Base-by-base conservation (phyloP, 2,113 vertebrate genomes). In the Prionailurus bengalensis region DNA sequence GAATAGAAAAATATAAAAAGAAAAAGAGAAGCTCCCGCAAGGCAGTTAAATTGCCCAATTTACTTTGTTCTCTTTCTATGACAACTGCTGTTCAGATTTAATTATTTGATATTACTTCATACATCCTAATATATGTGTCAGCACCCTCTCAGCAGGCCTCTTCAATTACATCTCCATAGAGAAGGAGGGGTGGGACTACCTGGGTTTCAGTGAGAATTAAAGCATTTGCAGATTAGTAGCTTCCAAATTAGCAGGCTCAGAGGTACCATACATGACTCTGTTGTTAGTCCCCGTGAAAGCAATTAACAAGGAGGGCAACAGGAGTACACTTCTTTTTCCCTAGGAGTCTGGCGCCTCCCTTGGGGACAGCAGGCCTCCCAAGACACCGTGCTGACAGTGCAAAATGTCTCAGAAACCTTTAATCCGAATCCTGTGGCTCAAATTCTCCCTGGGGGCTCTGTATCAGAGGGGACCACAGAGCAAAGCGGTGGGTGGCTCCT, bases 181-280 rank as follows among this genome's bases (percentile, higher is more conserved):
- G 73, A 93, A 94, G 65, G 1, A 15, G 15, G 81, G 31, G 55
- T 76, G 82, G 92, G 89, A 86, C 93, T 94, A 85, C 83, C 92
- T 78, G 45, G 80, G 89, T 51, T 95, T 97, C 89, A 87, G 65
- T 90, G 96, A 96, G 76, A 97, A 98, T 95, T 96, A 87, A 96
- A 97, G 58, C 70, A 2, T 93, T 90, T 96, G 73, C 61, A 95
- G 74, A 92, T 97, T 92, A 97, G 74, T n/a, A 79, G 89, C 88
- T 96, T 98, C 87, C 94, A 96, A 92, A 97, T 95, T 90, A 97
- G 65, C 89, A 97, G 86, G 82, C 74, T 91, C 76, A 68, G 83
- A 96, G 39, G 79, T 63, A 73, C 33, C 42, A 89, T 7, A 78
- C 39, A 63, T 3, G 48, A 94, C 36, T 95, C 42, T 31, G 21